Evolutionary conservation across 2,888 invertebrate genomes (phyloP).

Genomic region (Netelia fuscicornis): DNA sequence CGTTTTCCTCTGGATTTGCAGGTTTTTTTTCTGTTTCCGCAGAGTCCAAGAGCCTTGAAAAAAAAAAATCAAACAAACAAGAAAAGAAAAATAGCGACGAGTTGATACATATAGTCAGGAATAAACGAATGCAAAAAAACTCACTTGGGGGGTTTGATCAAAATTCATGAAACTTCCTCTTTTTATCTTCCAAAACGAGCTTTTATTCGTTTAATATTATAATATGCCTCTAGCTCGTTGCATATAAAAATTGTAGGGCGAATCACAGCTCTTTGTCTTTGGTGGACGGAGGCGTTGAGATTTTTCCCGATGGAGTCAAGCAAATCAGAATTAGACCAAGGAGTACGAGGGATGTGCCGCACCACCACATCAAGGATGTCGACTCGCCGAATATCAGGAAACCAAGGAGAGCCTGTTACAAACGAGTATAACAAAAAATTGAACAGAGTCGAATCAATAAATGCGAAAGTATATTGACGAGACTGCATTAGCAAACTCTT

Average conservation of each 20-base stretch:
- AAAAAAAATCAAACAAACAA: neutral
- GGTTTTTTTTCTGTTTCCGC: neutral
- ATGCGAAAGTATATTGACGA: neutral
- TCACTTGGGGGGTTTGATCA: neutral
- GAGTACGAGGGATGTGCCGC: constrained; percentile 90
- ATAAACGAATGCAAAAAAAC: constrained; percentile 5
- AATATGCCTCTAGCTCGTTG: neutral
- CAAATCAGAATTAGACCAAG: constrained; percentile 89
- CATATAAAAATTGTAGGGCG: neutral
- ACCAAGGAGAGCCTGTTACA: constrained; percentile 89
- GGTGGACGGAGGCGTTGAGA: constrained; percentile 19
- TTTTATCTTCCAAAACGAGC: neutral
- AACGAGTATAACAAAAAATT: neutral
- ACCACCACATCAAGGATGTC: constrained; percentile 90
- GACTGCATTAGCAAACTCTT: constrained; percentile 21
- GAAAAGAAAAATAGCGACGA: no score
- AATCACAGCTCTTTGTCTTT: constrained; percentile 60
- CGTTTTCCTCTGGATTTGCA: neutral
- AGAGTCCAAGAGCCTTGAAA: neutral
- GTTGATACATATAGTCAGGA: neutral
- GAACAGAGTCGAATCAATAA: constrained; percentile 25
- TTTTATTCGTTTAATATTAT: constrained; percentile 26
- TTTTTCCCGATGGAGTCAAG: constrained; percentile 67
- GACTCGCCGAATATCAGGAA: constrained; percentile 89
- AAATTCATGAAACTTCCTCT: neutral